phyloP scores from a whole-genome alignment of 2,113 vertebrate genomes.

The Cepphus grylle region DNA sequence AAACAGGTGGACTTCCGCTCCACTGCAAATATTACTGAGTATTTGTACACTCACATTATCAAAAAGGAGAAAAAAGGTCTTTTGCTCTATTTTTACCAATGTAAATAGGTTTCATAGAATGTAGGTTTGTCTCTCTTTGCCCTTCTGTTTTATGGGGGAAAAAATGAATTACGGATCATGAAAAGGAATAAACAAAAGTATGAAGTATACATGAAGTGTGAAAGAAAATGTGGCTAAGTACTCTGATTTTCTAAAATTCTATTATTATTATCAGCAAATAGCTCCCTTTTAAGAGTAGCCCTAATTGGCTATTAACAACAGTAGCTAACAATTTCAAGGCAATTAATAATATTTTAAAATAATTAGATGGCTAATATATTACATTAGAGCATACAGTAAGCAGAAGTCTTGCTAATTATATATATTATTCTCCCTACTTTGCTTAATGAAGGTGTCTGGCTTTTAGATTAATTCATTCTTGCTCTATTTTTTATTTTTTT shows the following conservation, averaged over 20 bases:
- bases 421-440: constrained; percentile 29
- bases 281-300: constrained; percentile 1
- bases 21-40: neutral
- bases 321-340: constrained; percentile 37
- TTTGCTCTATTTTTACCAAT: neutral
- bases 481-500: neutral
- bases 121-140: neutral
- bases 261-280: constrained; percentile 16
- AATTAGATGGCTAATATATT: constrained; percentile 22
- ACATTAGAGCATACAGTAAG: constrained; percentile 5
- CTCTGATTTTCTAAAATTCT: neutral
- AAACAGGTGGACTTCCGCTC: neutral
- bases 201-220: neutral
- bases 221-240: neutral
- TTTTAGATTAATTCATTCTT: constrained; percentile 28
- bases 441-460: constrained; percentile 48
- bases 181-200: neutral
- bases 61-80: neutral
- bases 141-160: neutral
- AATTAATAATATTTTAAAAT: constrained; percentile 53
- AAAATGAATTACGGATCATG: neutral
- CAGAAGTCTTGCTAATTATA: constrained; percentile 42
- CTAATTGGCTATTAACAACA: constrained; percentile 23
- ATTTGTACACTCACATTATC: neutral
- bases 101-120: neutral